Evolutionary conservation across 2,797 vertebrate genomes (phyloP).

Genomic region (Sebastes umbrosus): DNA sequence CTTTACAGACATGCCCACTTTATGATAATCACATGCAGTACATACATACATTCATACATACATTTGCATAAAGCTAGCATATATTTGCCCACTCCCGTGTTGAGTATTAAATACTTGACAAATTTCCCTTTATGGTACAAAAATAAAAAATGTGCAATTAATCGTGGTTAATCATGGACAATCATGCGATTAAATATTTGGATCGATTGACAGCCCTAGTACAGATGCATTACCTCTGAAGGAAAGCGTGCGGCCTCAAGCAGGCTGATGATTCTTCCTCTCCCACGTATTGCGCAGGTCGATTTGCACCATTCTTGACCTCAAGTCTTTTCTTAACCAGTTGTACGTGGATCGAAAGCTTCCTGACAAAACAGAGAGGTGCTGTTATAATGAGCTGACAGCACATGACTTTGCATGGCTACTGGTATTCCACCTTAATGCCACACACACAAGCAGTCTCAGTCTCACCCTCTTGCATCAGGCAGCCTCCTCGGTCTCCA

Average conservation of each 20-base stretch:
- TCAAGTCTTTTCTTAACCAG: neutral
- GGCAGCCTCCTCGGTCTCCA: conserved; percentile 30
- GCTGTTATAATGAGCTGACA: neutral
- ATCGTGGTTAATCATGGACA: too few relatives aligned
- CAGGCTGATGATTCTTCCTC: conserved; percentile 21
- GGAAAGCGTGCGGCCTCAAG: conserved; percentile 55
- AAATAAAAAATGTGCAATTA: too few relatives aligned
- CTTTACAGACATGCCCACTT: too few relatives aligned
- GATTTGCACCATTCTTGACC: neutral
- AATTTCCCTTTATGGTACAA: too few relatives aligned
- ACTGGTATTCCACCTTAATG: neutral
- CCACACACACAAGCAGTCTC: neutral
- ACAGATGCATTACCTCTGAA: conserved; percentile 58
- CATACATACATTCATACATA: too few relatives aligned
- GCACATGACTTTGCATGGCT: neutral
- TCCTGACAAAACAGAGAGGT: conserved; percentile 41
- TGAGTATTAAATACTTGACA: too few relatives aligned
- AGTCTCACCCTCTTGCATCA: conserved; percentile 51
- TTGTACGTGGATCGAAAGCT: neutral
- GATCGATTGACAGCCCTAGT: too few relatives aligned
- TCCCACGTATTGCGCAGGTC: neutral
- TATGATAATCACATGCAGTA: too few relatives aligned
- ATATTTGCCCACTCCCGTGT: too few relatives aligned
- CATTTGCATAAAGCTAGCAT: too few relatives aligned
- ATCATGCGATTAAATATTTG: too few relatives aligned